Conservation (phyloP, 2,797 vertebrate genomes). For the Molossus molossus region DNA sequence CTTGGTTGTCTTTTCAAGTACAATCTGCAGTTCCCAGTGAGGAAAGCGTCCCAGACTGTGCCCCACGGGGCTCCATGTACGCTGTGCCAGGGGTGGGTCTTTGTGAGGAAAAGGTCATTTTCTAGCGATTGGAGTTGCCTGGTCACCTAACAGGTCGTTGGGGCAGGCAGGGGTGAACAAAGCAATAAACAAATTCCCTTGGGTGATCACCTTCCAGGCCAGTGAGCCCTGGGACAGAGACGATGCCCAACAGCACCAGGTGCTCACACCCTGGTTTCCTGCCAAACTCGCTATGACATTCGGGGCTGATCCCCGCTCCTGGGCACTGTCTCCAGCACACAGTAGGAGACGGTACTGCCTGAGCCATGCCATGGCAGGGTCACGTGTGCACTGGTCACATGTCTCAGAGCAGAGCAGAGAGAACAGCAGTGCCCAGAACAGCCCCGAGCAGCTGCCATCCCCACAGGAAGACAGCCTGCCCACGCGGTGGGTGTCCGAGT, state of each 20-base stretch:
- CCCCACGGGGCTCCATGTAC: background rate
- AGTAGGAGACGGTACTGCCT: background rate
- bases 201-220: background rate
- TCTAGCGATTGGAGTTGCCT: background rate
- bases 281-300: conserved; percentile 1
- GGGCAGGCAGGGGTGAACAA: background rate
- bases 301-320: background rate
- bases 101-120: background rate
- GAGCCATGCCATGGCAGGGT: background rate
- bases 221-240: background rate
- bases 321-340: background rate
- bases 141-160: background rate
- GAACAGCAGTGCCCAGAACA: background rate
- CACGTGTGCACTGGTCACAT: background rate
- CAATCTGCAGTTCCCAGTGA: background rate
- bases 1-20: background rate
- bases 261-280: background rate
- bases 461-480: background rate
- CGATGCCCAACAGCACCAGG: conserved; percentile 10
- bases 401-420: background rate
- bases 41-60: background rate
- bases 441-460: background rate
- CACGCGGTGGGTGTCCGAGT: background rate
- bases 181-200: background rate
- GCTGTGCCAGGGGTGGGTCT: background rate